Conservation (phyloP, 2,113 vertebrate genomes). For the Hystrix cristata region DNA sequence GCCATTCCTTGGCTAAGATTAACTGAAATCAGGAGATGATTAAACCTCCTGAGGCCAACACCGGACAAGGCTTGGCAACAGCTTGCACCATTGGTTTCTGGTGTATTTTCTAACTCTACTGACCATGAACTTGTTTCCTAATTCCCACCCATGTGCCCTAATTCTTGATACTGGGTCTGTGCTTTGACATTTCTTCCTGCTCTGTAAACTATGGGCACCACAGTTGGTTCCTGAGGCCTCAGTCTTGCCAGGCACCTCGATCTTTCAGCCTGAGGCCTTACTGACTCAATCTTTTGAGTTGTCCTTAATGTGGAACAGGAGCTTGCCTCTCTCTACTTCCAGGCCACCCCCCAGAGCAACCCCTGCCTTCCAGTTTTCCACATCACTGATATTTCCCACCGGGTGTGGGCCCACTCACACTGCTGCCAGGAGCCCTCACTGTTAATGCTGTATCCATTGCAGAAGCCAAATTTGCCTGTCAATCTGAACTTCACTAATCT, state of each 20-base stretch:
- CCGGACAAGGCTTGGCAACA: neutral
- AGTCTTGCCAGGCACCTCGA: neutral
- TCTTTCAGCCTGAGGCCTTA: neutral
- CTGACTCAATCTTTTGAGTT: neutral
- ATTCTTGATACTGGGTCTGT: neutral
- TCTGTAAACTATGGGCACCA: neutral
- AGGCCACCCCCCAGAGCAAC: neutral
- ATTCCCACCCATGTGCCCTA: neutral
- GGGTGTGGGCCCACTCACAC: neutral
- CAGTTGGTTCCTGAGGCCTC: neutral
- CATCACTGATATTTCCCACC: neutral
- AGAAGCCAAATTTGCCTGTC: neutral
- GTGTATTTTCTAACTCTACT: neutral
- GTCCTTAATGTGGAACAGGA: neutral
- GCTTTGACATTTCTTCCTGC: neutral
- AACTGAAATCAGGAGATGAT: neutral
- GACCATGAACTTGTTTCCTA: neutral
- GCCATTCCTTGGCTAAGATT: neutral
- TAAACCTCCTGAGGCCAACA: neutral
- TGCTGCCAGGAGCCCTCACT: neutral
- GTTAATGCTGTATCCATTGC: neutral
- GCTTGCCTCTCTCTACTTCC: neutral
- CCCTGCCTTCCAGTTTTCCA: neutral
- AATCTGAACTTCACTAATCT: neutral
- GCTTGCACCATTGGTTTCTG: neutral